phyloP scores from a whole-genome alignment of 2,797 vertebrate genomes.

The Anableps anableps region DNA sequence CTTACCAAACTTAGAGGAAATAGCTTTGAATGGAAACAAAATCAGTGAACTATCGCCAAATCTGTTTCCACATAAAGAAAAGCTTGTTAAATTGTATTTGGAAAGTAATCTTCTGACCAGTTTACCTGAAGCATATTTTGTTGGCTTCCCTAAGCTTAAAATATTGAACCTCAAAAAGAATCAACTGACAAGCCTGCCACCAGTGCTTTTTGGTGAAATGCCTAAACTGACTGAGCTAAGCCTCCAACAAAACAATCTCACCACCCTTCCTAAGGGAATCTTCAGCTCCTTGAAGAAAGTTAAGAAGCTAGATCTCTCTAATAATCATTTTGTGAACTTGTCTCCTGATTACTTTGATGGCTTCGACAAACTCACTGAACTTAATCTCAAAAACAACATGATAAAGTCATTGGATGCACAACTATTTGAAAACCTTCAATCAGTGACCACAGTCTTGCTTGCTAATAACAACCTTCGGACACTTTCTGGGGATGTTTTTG shows the following conservation, averaged over 20 bases:
- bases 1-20: constrained; percentile 74
- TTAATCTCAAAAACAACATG: constrained; percentile 77
- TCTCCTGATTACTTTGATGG: constrained; percentile 75
- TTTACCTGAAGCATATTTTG: constrained; percentile 77
- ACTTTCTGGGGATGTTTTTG: constrained; percentile 69
- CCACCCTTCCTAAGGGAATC: constrained; percentile 72
- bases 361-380: constrained; percentile 71
- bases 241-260: constrained; percentile 80
- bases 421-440: constrained; percentile 69
- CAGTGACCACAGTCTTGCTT: constrained; percentile 75
- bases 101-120: constrained; percentile 76
- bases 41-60: constrained; percentile 70
- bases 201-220: constrained; percentile 74
- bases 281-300: constrained; percentile 78
- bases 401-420: constrained; percentile 66
- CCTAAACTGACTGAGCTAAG: constrained; percentile 68
- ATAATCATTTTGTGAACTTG: constrained; percentile 75
- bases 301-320: constrained; percentile 77
- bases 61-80: constrained; percentile 77
- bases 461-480: constrained; percentile 55
- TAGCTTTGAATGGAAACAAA: constrained; percentile 73
- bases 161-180: constrained; percentile 76
- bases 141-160: constrained; percentile 77
- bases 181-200: constrained; percentile 70
- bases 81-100: constrained; percentile 75